These are phyloP conservation scores for Chelmon rostratus DNA, from an alignment of 2,797 vertebrate genomes.

Conservation along the genomic window DNA sequence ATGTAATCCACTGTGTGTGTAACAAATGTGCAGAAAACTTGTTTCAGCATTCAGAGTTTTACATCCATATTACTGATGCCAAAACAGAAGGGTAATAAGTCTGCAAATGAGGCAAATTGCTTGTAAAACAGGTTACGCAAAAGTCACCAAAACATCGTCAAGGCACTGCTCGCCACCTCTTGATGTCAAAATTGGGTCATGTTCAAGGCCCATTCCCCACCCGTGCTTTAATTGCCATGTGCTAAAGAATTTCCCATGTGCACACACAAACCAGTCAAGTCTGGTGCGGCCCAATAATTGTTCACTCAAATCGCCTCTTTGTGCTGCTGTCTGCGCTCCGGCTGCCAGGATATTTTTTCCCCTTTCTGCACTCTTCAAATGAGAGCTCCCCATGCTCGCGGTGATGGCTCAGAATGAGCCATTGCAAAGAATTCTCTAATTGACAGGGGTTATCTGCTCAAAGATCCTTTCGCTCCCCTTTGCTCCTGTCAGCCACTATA, in stretches of 20 bases:
- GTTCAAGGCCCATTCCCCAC: constrained; percentile 63
- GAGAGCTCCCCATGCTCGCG: constrained; percentile 49
- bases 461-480: constrained; percentile 27
- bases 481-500: constrained; percentile 10
- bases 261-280: constrained; percentile 73
- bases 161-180: constrained; percentile 58
- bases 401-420: constrained; percentile 33
- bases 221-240: constrained; percentile 79
- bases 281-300: constrained; percentile 79
- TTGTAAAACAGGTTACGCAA: constrained; percentile 50
- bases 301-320: constrained; percentile 80
- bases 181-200: constrained; percentile 77
- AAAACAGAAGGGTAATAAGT: constrained; percentile 43
- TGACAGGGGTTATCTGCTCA: constrained; percentile 46
- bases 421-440: constrained; percentile 39
- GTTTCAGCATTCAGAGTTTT: constrained; percentile 6
- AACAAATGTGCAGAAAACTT: constrained; percentile 1
- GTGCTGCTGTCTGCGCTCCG: constrained; percentile 74
- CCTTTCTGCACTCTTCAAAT: constrained; percentile 53
- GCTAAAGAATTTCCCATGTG: constrained; percentile 80
- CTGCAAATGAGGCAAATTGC: constrained; percentile 40
- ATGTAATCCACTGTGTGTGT: neutral
- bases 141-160: constrained; percentile 61
- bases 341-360: constrained; percentile 62
- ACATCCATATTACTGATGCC: constrained; percentile 18